A percentile compares a stretch with the other conserved stretches of the same genome.
phyloP scores from a whole-genome alignment of 1,140 invertebrate species.

The Venturia canescens region DNA sequence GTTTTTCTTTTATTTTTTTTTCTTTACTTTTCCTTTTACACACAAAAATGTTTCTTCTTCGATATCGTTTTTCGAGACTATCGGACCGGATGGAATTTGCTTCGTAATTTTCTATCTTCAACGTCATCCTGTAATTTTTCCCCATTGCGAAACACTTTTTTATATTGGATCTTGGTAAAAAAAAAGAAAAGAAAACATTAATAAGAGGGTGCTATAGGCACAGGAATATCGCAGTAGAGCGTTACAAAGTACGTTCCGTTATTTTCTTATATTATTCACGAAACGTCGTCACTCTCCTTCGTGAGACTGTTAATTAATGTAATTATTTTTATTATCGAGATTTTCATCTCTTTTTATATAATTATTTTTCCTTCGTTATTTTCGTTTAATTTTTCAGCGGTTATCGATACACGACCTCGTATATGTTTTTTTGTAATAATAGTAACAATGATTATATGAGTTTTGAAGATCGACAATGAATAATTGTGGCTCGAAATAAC shows the following conservation, averaged over 20 bases:
- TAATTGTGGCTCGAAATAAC: no score
- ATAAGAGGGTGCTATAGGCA: constrained; percentile 39
- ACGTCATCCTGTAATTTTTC: neutral
- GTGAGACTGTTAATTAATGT: neutral
- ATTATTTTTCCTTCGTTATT: neutral
- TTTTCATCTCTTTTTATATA: neutral
- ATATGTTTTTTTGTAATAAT: no score
- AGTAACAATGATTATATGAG: no score
- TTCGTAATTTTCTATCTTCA: neutral
- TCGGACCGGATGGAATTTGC: neutral
- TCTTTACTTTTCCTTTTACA: neutral
- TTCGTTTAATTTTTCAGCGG: no score
- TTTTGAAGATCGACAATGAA: no score
- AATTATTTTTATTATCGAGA: neutral
- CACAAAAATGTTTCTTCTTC: no score
- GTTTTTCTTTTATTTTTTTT: neutral
- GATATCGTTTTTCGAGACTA: neutral
- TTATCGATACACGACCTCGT: neutral
- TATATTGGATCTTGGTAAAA: neutral
- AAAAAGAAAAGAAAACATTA: no score
- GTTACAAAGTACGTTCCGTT: constrained; percentile 14
- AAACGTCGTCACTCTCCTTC: neutral
- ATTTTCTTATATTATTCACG: neutral
- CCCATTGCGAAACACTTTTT: neutral
- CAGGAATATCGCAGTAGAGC: constrained; percentile 40